Percentiles rank a stretch among this genome's conserved stretches.
Conservation (phyloP, 2,888 invertebrate genomes). For the Pterobdella sp. region DNA sequence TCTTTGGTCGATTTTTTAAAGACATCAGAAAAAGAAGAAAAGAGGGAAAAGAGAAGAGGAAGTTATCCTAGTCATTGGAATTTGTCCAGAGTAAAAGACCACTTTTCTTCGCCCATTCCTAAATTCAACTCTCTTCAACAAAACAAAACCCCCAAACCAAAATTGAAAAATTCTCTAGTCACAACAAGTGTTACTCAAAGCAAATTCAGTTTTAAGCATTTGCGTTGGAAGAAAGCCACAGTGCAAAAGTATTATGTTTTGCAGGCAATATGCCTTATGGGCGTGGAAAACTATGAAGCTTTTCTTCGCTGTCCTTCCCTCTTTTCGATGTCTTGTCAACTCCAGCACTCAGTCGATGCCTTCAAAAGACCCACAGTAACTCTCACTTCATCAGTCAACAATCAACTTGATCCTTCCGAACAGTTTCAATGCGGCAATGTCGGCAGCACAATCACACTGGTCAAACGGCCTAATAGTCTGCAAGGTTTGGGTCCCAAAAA, state of each 20-base stretch:
- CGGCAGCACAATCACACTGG: neutral
- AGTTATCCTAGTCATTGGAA: neutral
- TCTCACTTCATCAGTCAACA: neutral
- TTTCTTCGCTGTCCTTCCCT: neutral
- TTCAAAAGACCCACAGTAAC: neutral
- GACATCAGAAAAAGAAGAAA: neutral
- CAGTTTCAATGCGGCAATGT: neutral
- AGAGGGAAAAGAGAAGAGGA: neutral
- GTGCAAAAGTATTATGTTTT: slow-evolving; percentile 22
- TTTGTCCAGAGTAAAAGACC: neutral
- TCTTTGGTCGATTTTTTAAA: neutral
- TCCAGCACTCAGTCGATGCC: neutral
- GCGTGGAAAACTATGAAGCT: slow-evolving; percentile 19
- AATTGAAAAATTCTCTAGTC: slow-evolving; percentile 16
- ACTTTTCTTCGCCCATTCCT: neutral
- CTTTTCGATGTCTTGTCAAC: neutral
- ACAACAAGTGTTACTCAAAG: neutral
- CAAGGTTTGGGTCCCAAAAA: neutral
- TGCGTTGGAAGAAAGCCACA: slow-evolving; percentile 2
- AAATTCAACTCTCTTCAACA: neutral
- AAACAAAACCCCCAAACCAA: neutral
- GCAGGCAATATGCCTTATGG: slow-evolving; percentile 22
- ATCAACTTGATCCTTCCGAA: neutral
- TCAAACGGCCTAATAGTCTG: neutral
- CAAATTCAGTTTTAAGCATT: neutral